These are phyloP conservation scores for Ditula angustiorana DNA, from an alignment of 2,888 invertebrate genomes.

Conservation along the genomic window DNA sequence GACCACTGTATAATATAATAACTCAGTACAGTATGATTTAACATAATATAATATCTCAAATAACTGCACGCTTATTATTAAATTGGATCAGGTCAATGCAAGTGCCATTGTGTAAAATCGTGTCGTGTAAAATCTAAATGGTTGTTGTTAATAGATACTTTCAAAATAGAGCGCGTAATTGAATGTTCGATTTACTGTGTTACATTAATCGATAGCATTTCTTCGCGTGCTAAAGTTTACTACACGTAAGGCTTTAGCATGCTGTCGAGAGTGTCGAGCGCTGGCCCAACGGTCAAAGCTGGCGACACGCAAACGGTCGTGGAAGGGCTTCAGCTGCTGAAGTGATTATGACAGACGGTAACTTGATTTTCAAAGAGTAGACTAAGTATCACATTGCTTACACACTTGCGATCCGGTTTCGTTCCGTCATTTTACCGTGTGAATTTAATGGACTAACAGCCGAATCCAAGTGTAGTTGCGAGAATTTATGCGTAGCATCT, in stretches of 20 bases:
- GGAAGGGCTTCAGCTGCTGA: too few relatives aligned
- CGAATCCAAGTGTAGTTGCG: too few relatives aligned
- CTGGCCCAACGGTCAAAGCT: conserved; percentile 12
- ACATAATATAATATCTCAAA: too few relatives aligned
- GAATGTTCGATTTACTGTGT: conserved; percentile 4
- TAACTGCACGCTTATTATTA: neutral
- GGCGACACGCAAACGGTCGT: neutral
- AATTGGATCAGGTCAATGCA: neutral
- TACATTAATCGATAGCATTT: conserved; percentile 25
- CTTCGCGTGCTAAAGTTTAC: conserved; percentile 21
- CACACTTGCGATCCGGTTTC: too few relatives aligned
- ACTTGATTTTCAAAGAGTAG: neutral
- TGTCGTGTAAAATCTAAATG: neutral
- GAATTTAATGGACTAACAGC: too few relatives aligned
- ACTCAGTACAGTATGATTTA: too few relatives aligned
- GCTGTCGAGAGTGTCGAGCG: neutral
- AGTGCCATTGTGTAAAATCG: neutral
- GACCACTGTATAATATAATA: neutral
- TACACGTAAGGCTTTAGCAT: neutral
- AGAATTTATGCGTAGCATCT: too few relatives aligned
- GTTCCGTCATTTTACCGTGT: too few relatives aligned
- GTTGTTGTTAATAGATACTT: neutral
- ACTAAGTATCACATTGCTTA: too few relatives aligned
- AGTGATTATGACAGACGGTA: neutral
- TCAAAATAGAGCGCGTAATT: conserved; percentile 26